Evolutionary conservation across 2,113 vertebrate genomes (phyloP), one percentile per base, ranked within the genome.

Genomic region (Donacobius atricapilla): DNA sequence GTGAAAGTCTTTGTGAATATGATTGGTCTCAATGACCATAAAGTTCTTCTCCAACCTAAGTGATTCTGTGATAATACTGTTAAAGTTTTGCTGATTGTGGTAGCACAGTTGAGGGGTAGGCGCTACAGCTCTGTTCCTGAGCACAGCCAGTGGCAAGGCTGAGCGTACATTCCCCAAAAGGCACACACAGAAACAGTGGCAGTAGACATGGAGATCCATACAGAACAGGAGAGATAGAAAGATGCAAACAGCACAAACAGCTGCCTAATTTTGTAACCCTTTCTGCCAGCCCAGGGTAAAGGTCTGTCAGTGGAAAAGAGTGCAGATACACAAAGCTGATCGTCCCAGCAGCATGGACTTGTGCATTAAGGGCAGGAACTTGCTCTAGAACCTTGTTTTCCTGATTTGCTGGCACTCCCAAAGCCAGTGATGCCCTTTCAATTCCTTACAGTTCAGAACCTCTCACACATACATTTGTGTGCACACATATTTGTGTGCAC

Each of bases 21-120:
- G 2, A 9, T 48, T 83, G 19, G 15, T 45, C 10, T 48, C 11
- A 13, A 9, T 63, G 22, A 54, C 25, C 17, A 31, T 22, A 39
- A 57, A 13, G 3, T 6, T 45, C 33, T 65, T 73, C 31, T 37
- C 15, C 54, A 86, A 24, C 6, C 2, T 23, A 66, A 89, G 57
- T 35, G 4, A 54, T 39, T 56, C 33, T 51, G 3, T 25, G 57
- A 37, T 31, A 42, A 37, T 16, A 20, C 6, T 19, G 4, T 25
- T 61, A n/a, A 51, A 19, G 2, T 66, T 66, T 75, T 58, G 11
- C 9, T 2, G 1, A 45, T 58, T 54, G 27, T 42, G 15, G 15
- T 35, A 56, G 21, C 18, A 89, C 0, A 0, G 9, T 8, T 0
- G 5, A 83, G 19, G 27, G 13, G 30, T 60, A 24, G 16, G 10